Evolutionary conservation across 2,113 vertebrate species (phyloP).

Genomic region (Centropus unirufus): DNA sequence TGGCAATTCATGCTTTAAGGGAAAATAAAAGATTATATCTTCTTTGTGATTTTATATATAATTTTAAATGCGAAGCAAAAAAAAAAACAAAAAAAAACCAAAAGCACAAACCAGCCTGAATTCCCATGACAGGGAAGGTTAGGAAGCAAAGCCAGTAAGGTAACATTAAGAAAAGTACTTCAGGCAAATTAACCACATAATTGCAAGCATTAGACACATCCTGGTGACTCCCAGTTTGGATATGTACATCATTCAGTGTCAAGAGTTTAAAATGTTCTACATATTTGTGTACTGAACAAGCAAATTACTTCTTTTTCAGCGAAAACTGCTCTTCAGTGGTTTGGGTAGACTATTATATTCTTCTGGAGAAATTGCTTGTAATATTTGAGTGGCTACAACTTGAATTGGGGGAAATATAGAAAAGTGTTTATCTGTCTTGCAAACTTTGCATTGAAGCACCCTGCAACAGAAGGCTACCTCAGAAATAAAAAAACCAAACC

Average conservation of each 20-base stretch:
- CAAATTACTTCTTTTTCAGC: background rate
- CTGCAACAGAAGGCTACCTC: background rate
- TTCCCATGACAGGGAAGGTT: background rate
- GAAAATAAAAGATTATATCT: background rate
- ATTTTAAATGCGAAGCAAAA: background rate
- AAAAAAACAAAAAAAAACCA: background rate
- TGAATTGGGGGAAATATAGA: background rate
- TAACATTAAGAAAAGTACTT: background rate
- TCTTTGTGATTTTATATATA: background rate
- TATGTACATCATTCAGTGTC: background rate
- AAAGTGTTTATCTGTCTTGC: background rate
- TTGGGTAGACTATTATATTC: background rate
- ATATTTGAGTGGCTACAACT: background rate
- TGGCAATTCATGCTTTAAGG: background rate
- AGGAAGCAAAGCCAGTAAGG: background rate
- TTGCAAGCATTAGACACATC: slow-evolving; percentile 11
- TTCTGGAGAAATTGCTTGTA: background rate
- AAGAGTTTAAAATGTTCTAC: background rate
- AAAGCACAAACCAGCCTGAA: background rate
- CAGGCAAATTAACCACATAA: background rate
- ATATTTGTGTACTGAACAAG: background rate
- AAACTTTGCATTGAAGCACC: background rate
- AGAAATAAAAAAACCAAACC: background rate
- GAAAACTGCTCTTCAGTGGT: background rate
- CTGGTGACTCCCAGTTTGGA: slow-evolving; percentile 31